Evolutionary conservation across 2,888 invertebrate species (phyloP), one percentile per base, ranked within the genome.

Genomic region (Escarpia spicata): DNA sequence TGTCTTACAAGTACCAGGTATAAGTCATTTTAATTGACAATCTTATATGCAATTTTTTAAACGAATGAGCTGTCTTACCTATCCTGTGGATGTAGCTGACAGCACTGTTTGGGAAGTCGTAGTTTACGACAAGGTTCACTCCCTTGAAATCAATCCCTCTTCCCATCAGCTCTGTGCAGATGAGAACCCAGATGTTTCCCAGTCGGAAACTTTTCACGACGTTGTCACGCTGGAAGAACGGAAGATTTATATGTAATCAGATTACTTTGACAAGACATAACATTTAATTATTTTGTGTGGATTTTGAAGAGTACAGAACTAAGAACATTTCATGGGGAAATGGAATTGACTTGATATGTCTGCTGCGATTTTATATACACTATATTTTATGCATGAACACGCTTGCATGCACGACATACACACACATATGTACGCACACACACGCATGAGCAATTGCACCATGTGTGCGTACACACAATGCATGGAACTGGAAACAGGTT

Each of bases 131-230:
- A 52, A 99, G 97, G 97, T 98, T 99, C 91, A 99, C 98, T 0
- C 99, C 99, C 95, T 98, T 98, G 96, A 99, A 99, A 97, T 99
- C 99, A 94, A 99, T 98, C 94, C 99, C 99, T 94, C 99, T 97
- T 0, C 98, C 98, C 98, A 99, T 98, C 94, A 99, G 97, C 96
- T 99, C 99, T 0, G 99, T 99, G 96, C 99, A 99, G 94, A 99
- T 98, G 92, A 99, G 97, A 92, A 99, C 98, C 99, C 99, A 99
- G 94, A 99, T 98, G 96, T 98, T 98, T 0, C 99, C 99, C 96
- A 98, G 97, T 91, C 99, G 98, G 97, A 99, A 99, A 94, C 98
- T 97, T 75, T 19, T 97, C 19, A 99, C 98, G 31, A 98, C 98
- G 96, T 98, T 98, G 96, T 99, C 99, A 92, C 99, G 97, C 98